Evolutionary conservation across 2,113 vertebrate species (phyloP), one percentile per base, ranked within the genome.

Genomic region (Macrotus californicus): DNA sequence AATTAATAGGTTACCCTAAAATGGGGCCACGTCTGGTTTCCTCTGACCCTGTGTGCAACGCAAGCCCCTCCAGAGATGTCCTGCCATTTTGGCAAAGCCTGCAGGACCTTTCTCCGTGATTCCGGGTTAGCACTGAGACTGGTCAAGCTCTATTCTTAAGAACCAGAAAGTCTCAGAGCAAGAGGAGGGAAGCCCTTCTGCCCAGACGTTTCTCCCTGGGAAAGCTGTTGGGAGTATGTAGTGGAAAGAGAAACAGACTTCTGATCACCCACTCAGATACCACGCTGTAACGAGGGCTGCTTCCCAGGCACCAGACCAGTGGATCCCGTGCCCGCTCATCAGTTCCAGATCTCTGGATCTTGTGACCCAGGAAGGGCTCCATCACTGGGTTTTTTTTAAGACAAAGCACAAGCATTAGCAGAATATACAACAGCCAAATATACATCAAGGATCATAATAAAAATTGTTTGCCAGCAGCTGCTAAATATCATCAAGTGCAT

Each of bases 201-300:
- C 64, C 22, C 19, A 1, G 13, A 50, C 5, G 26, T 15, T 19
- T 22, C 29, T 80, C 52, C 10, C 31, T 3, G 8, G 16, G 43
- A 70, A 76, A 36, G 19, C 21, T 9, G 21, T 4, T 18, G 7
- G 22, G 39, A 19, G 64, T 0, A 0, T 0, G 1, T 12, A 6
- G 43, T 39, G 48, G 67, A 36, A 52, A 31, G 19, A 73, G 21
- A 56, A 26, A 14, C 10, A 7, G 77, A 31, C 41, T 54, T 1
- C 8, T n/a, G n/a, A 54, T 21, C 29, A 48, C 41, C 19, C 2
- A 0, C 24, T 67, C 6, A 5, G 72, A 14, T 0, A 13, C n/a
- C n/a, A 0, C 8, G 67, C 24, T 41, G 43, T 10, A 54, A 12
- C 1, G 48, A 43, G n/a, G 72, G 39, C 59, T 43, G 41, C 21